Evolutionary conservation across 2,113 vertebrate species (phyloP), one percentile per base, ranked within the genome.

Genomic region (Gracilinanus agilis): DNA sequence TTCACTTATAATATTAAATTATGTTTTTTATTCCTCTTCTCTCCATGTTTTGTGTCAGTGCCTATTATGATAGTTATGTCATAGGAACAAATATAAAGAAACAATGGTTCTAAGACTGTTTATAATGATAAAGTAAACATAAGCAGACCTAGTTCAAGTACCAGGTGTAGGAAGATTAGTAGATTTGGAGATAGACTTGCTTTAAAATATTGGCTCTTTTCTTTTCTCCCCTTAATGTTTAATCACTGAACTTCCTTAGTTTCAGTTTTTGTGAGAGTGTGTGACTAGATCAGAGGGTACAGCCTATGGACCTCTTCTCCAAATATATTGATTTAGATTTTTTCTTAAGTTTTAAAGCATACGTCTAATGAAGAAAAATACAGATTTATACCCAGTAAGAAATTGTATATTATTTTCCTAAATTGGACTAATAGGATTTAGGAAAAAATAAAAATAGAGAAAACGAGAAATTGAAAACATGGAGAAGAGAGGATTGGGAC

Each of bases 321-420:
- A 67, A 67, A 67, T 34, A 67, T 67, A 75, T n/a, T 19, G 16
- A 75, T 83, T 40, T 83, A 83, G 67, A 83, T 83, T 83, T 75
- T 75, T 67, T 5, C 27, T 29, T 67, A 75, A 75, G 34, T n/a
- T n/a, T 75, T n/a, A 19, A 75, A 21, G 34, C 29, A n/a, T 75
- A 40, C n/a, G n/a, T 83, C 19, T 83, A 49, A 40, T n/a, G 58
- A 61, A 29, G 24, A 91, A 95, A 91, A n/a, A 90, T 93, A 90
- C 0, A 93, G 89, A 49, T 54, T 89, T 95, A 0, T 92, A 8
- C 40, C 11, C 10, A 91, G 93, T 90, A 7, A 24, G 27, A 92
- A 49, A 90, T 13, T 93, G 16, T 29, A 13, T 34, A 11, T 75
- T 75, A 19, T 75, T 75, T 75, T 75, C 16, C n/a, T 75, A 75